These are phyloP conservation scores for Callipepla californica DNA, from an alignment of 2,113 vertebrate genomes.

Conservation along the genomic window DNA sequence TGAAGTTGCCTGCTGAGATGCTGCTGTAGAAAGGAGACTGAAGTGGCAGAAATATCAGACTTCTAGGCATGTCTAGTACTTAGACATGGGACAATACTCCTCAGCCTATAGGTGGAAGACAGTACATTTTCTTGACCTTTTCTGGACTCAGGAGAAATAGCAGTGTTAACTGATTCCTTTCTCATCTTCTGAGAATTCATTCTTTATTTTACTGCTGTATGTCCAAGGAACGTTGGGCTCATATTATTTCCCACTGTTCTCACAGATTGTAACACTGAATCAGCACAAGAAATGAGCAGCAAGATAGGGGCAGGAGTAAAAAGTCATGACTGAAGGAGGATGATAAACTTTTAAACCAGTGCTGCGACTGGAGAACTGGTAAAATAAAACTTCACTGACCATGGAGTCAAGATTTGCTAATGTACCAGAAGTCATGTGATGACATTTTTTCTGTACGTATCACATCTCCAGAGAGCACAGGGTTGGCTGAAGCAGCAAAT, in stretches of 20 bases:
- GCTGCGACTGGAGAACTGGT: fast-evolving
- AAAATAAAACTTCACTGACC: background rate
- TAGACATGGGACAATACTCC: too few species aligned
- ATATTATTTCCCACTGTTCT: background rate
- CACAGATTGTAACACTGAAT: background rate
- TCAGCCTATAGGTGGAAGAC: background rate
- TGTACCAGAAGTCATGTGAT: fast-evolving
- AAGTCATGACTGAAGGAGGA: background rate
- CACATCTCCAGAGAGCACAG: background rate
- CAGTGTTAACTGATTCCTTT: background rate
- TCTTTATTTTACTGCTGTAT: background rate
- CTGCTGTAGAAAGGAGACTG: background rate
- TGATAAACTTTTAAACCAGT: background rate
- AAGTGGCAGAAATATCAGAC: background rate
- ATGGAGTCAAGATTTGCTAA: background rate
- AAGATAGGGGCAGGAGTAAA: background rate
- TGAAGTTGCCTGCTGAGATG: background rate
- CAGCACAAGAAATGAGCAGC: background rate
- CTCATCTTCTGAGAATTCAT: background rate
- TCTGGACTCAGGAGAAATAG: background rate
- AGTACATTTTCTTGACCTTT: background rate
- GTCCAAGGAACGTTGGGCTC: fast-evolving
- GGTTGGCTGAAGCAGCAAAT: background rate
- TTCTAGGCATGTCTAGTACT: background rate
- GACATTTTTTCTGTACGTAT: background rate